Percentiles rank a stretch among this genome's conserved stretches.
These are phyloP conservation scores for Pangasius mekongensis DNA, from an alignment of 2,797 vertebrate genomes.

Conservation along the genomic window DNA sequence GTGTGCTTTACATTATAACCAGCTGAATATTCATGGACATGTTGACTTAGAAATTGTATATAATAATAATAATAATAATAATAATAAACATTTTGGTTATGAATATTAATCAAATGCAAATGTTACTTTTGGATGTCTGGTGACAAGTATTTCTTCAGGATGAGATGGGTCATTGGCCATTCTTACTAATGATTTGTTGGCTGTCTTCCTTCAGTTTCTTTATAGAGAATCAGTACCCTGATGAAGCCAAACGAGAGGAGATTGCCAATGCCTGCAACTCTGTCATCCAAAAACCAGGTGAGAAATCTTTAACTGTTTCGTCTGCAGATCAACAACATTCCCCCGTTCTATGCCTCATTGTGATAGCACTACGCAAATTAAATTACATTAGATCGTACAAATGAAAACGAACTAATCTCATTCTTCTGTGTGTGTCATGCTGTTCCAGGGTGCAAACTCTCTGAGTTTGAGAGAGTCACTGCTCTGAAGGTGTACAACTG, in stretches of 20 bases:
- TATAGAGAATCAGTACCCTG: slow-evolving; percentile 84
- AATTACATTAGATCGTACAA: neutral
- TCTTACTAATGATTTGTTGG: neutral
- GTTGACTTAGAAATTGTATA: neutral
- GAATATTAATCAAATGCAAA: neutral
- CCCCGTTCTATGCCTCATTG: neutral
- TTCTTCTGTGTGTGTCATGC: neutral
- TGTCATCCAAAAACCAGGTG: slow-evolving; percentile 84
- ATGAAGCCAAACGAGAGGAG: slow-evolving; percentile 82
- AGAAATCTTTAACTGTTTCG: slow-evolving; percentile 1
- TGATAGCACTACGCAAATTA: neutral
- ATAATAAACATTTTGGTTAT: neutral
- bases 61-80: neutral
- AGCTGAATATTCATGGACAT: neutral
- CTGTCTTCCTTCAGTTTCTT: slow-evolving; percentile 73
- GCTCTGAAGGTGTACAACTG: slow-evolving; percentile 86
- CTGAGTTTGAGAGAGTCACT: slow-evolving; percentile 83
- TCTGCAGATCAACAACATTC: neutral
- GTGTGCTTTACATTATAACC: neutral
- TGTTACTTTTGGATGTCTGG: neutral
- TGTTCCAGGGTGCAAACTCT: slow-evolving; percentile 78
- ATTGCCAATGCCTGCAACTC: slow-evolving; percentile 83
- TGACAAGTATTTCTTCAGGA: neutral
- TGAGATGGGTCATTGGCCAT: neutral
- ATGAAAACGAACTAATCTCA: neutral